Base-by-base conservation (phyloP, 2,888 invertebrate genomes). In the Stenodera caucasica region DNA sequence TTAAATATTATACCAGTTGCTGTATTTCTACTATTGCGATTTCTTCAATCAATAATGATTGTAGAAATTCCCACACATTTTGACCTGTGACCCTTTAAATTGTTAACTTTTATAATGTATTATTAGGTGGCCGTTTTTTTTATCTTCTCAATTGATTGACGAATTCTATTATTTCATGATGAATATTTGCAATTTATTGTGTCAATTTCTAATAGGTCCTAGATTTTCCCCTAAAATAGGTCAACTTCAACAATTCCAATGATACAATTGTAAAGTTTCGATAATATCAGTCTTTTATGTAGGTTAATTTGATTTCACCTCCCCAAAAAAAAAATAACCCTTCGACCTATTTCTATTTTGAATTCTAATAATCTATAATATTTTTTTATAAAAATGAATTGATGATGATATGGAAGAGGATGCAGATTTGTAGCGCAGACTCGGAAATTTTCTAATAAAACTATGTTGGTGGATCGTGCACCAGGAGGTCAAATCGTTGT, bases 401-500 rank as follows among this genome's bases (percentile, higher is more conserved):
- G 3, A 26, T 5, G 3, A 26, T 5, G 7, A 26, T 26, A 26
- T 26, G 7, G 26, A 26, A 26, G 4, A 26, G 7, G 26, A 26
- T 26, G 26, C 26, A 26, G 26, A 26, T 26, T 26, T 26, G 58
- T 40, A 57, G 68, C 69, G 70, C 69, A 67, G 54, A 57, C 65
- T 65, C 67, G 61, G 64, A n/a, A n/a, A n/a, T n/a, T n/a, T n/a
- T n/a, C n/a, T n/a, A n/a, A n/a, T n/a, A n/a, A n/a, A n/a, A n/a
- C n/a, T 49, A 50, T 26, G 26, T 26, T 26, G 26, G 26, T 60
- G 51, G 58, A 53, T 7, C 56, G 66, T 69, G 66, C 66, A 69
- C 65, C 69, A 68, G 69, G 69, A 69, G 60, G 52, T 26, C 26
- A 6, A 26, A n/a, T n/a, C n/a, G n/a, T 26, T 7, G 26, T 26